Evolutionary conservation across 2,113 vertebrate genomes (phyloP), one percentile per base, ranked within the genome.

Genomic region (Neolamprologus sp.): DNA sequence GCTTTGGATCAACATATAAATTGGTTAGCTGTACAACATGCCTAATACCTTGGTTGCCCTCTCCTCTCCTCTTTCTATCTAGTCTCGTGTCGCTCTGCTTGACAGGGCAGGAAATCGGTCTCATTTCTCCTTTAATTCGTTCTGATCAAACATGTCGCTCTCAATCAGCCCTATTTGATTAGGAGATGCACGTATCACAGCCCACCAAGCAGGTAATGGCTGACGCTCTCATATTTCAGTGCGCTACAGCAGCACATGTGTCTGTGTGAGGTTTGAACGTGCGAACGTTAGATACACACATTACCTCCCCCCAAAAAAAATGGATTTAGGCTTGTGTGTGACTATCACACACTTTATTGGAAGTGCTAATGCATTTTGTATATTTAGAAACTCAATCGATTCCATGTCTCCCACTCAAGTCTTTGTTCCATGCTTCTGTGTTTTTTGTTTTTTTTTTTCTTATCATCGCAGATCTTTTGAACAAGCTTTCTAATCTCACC

Each of bases 71-170:
- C 78, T 65, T 17, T 84, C 86, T 60, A 26, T 92, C 85, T 51
- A 40, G 83, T 81, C 53, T 90, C 49, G 19, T 87, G 92, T 84
- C 31, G 63, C 89, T 93, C 80, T 92, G 95, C 93, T 92, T 91
- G 93, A 94, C 93, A 92, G 95, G 89, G 91, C 94, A 94, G 93
- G 92, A 95, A 95, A 95, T 95, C 94, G 78, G 73, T 91, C 90
- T 94, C 93, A 95, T 96, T 94, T 95, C 92, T 91, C 90, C 94
- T 93, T 95, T 96, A 95, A 95, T 95, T 96, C 91, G 9, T 93
- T 94, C 93, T 92, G 94, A 96, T 96, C 94, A 95, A 95, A 95
- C 93, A 93, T 91, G 96, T 96, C 95, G 90, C 95, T 96, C 93
- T 94, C 93, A 96, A 95, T 96, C 93, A 94, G 85, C 87, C 88